Conservation (phyloP, 2,888 invertebrate genomes). For the Xestia xanthographa region DNA sequence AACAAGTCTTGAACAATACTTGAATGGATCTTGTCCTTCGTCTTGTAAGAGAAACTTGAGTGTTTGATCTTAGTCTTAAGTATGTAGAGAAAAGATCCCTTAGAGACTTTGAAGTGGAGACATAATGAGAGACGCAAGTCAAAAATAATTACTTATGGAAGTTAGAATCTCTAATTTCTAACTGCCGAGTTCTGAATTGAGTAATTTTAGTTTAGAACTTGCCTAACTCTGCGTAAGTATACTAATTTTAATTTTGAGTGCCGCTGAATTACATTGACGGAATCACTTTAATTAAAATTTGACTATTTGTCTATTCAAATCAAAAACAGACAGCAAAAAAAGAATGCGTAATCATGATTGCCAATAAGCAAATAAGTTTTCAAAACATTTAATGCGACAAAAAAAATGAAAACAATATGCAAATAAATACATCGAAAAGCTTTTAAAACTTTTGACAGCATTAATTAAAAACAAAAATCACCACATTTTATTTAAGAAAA, state of each 20-base stretch:
- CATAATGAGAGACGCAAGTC: not conserved
- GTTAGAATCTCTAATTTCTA: not conserved
- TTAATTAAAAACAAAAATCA: not conserved
- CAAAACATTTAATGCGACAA: not conserved
- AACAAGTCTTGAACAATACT: slow-evolving; percentile 47
- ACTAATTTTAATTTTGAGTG: not conserved
- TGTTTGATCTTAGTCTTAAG: slow-evolving; percentile 51
- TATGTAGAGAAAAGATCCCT: slow-evolving; percentile 16
- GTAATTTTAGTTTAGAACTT: not conserved
- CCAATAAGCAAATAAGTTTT: not conserved
- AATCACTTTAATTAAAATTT: not conserved
- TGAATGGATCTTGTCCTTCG: slow-evolving; percentile 33
- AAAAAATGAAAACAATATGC: not conserved
- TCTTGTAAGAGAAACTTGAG: slow-evolving; percentile 34
- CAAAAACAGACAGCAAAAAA: not conserved
- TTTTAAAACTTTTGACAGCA: not conserved
- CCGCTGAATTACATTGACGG: not conserved
- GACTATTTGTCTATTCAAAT: not conserved
- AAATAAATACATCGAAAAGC: slow-evolving; percentile 23
- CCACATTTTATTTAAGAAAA: not conserved
- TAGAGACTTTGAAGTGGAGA: slow-evolving; percentile 37
- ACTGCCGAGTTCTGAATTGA: not conserved
- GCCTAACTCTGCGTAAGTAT: too few species aligned
- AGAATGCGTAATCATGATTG: not conserved
- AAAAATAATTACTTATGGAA: not conserved